Percentiles rank a stretch among this genome's conserved stretches.
These are phyloP conservation scores for Aplysia californica DNA, from an alignment of 1,140 invertebrate species.

Conservation along the genomic window DNA sequence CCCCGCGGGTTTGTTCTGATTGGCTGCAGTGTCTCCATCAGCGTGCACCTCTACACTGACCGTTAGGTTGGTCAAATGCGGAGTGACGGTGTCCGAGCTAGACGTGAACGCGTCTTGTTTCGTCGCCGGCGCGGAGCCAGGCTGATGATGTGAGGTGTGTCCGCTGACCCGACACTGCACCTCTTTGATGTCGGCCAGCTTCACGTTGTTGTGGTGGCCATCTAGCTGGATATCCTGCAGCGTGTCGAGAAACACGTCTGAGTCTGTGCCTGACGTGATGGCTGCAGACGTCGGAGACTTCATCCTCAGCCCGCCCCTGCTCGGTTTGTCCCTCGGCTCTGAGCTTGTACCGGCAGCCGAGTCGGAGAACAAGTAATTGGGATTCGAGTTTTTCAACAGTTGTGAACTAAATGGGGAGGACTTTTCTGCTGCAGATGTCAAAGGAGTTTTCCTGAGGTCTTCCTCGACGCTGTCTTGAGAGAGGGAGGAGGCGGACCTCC, in stretches of 20 bases:
- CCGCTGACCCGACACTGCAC: neutral
- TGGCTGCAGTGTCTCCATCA: too few relatives aligned
- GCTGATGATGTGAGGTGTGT: too few relatives aligned
- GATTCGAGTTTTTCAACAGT: neutral
- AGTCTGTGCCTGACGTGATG: slow-evolving; percentile 8
- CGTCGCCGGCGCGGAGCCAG: too few relatives aligned
- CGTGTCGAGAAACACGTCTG: slow-evolving; percentile 24
- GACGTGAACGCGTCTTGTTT: too few relatives aligned
- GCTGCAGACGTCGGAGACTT: neutral
- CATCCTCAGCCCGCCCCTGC: neutral
- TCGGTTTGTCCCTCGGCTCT: neutral
- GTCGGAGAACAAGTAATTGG: neutral
- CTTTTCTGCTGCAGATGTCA: too few relatives aligned
- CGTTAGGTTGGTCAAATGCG: too few relatives aligned
- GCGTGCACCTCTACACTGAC: too few relatives aligned
- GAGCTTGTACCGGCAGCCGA: neutral
- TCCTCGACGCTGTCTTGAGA: neutral
- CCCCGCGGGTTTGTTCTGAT: too few relatives aligned
- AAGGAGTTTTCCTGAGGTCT: too few relatives aligned
- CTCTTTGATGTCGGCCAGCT: neutral
- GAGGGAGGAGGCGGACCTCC: neutral
- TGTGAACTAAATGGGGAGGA: too few relatives aligned
- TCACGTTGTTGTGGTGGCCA: neutral
- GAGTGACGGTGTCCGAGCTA: too few relatives aligned
- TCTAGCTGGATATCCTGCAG: too few relatives aligned